Percentiles rank a stretch among this genome's conserved stretches.
Conservation (phyloP, 2,113 vertebrate genomes). For the Malurus alboscapulatus region DNA sequence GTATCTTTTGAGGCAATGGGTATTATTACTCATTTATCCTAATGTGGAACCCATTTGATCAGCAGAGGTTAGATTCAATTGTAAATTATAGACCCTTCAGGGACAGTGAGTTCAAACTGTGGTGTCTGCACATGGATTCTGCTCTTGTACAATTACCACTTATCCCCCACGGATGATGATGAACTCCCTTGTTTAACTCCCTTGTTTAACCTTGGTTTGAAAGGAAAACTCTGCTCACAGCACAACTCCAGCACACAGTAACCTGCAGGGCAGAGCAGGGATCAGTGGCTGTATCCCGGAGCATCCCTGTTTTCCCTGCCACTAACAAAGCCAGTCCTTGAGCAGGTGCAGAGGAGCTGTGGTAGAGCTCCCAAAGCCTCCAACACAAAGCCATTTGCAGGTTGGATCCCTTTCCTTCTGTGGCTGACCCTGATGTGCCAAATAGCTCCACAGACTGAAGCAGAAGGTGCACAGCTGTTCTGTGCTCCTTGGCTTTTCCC, state of each 20-base stretch:
- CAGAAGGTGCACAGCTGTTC: neutral
- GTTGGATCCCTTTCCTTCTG: neutral
- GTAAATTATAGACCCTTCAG: neutral
- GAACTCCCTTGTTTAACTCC: neutral
- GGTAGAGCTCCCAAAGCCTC: neutral
- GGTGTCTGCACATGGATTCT: neutral
- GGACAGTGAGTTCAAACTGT: neutral
- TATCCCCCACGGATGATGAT: neutral
- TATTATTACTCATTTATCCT: neutral
- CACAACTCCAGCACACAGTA: neutral
- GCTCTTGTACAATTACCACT: neutral
- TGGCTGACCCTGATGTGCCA: neutral
- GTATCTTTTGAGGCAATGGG: neutral
- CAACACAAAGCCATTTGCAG: neutral
- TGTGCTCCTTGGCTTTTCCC: neutral
- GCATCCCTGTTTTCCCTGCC: neutral
- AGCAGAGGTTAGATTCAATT: neutral
- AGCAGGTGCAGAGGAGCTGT: neutral
- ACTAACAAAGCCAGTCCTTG: neutral
- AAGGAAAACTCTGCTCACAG: neutral
- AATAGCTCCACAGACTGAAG: neutral
- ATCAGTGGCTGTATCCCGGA: neutral
- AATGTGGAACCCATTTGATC: neutral
- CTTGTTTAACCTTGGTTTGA: neutral
- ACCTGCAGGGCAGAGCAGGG: neutral